Conservation (phyloP, 1,140 invertebrate genomes). For the Phortica variegata region DNA sequence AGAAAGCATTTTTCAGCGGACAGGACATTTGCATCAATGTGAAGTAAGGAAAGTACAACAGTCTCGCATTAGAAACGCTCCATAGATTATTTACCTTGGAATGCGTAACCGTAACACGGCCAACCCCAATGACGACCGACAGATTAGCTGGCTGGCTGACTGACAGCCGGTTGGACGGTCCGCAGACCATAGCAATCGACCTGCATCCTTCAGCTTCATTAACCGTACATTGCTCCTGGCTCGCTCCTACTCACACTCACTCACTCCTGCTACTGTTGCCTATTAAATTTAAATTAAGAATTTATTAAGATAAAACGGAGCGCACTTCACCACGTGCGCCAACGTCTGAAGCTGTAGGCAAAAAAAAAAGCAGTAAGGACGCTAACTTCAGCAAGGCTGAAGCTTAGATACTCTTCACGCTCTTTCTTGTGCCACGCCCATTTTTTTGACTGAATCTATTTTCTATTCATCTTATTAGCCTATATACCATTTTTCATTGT, state of each 20-base stretch:
- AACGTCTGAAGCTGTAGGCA: too few relatives aligned
- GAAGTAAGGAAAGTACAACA: constrained; percentile 17
- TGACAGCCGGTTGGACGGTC: neutral
- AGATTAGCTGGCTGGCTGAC: too few relatives aligned
- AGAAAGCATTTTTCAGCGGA: too few relatives aligned
- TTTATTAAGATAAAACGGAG: constrained; percentile 47
- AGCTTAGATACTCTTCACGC: constrained; percentile 18
- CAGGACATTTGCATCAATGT: constrained; percentile 1
- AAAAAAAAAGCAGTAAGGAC: neutral
- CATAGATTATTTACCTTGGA: constrained; percentile 46
- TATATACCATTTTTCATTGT: too few relatives aligned
- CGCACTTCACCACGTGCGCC: too few relatives aligned
- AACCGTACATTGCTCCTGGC: too few relatives aligned
- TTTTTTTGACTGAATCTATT: too few relatives aligned
- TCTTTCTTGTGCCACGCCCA: constrained; percentile 1
- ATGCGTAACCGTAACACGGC: too few relatives aligned
- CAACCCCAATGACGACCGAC: too few relatives aligned
- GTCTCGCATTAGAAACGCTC: constrained; percentile 44
- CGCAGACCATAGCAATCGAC: neutral
- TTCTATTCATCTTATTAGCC: too few relatives aligned
- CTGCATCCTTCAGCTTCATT: too few relatives aligned
- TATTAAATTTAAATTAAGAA: constrained; percentile 56
- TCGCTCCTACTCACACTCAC: neutral
- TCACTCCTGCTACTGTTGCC: constrained; percentile 31
- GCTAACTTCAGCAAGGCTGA: neutral